Percentiles rank a stretch among this genome's conserved stretches.
phyloP scores from a whole-genome alignment of 1,140 invertebrate genomes.

The Pseudoatta argentina region DNA sequence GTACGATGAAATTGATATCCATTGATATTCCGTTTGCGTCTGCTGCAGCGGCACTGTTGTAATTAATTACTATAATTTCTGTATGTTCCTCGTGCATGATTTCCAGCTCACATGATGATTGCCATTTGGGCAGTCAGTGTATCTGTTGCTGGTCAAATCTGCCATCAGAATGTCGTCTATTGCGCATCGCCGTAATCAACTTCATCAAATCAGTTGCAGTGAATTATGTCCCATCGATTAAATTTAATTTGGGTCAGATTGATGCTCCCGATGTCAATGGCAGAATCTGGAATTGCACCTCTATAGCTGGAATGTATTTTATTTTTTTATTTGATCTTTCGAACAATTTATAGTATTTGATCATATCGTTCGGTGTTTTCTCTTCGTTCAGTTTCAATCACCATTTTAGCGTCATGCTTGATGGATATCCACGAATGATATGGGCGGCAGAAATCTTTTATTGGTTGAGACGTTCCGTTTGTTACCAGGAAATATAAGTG shows the following conservation, averaged over 20 bases:
- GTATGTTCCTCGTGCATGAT: conserved; percentile 3
- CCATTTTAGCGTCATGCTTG: not conserved
- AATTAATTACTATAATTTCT: conserved; percentile 62
- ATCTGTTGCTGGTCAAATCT: conserved; percentile 35
- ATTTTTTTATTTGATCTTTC: not conserved
- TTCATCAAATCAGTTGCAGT: conserved; percentile 34
- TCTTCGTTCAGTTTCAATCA: conserved; percentile 2
- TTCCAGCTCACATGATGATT: conserved; percentile 33
- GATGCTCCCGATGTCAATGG: conserved; percentile 5
- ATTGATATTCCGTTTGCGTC: conserved; percentile 14
- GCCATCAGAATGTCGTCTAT: conserved; percentile 17
- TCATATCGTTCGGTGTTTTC: not conserved
- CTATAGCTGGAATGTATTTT: not conserved
- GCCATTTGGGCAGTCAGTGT: not conserved
- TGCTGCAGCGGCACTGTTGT: conserved; percentile 7
- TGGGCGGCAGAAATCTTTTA: not conserved
- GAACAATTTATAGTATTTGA: conserved; percentile 14
- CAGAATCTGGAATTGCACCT: not conserved
- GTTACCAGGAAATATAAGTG: conserved; percentile 24
- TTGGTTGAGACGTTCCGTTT: not conserved
- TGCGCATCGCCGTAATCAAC: conserved; percentile 28
- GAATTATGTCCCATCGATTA: conserved; percentile 37
- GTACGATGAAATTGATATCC: not conserved
- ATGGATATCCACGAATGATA: conserved; percentile 6
- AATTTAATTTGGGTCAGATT: conserved; percentile 32